Conservation (phyloP, 2,888 invertebrate genomes). For the Elegia similella region DNA sequence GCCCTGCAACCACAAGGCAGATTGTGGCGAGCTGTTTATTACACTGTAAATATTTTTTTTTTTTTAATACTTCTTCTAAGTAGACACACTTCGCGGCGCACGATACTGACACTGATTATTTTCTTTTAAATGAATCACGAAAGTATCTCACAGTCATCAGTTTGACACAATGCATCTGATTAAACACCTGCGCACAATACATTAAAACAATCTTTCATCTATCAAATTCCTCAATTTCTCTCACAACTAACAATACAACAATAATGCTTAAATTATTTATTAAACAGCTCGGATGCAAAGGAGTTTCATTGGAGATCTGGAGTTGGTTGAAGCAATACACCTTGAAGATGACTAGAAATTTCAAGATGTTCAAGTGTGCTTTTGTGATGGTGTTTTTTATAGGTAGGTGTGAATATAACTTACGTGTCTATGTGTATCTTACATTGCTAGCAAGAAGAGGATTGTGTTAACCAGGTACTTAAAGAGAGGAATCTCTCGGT, state of each 20-base stretch:
- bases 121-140: neutral
- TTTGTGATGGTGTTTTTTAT: neutral
- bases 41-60: no score
- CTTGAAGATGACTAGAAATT: neutral
- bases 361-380: neutral
- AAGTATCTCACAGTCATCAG: neutral
- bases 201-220: neutral
- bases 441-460: no score
- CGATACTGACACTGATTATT: neutral
- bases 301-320: neutral
- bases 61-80: no score
- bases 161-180: neutral
- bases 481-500: no score
- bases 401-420: neutral
- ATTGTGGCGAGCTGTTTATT: no score
- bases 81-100: no score
- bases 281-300: neutral
- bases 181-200: neutral
- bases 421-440: no score
- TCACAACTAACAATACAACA: neutral
- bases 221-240: no score
- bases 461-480: neutral
- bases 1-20: no score
- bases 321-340: no score
- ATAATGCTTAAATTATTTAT: neutral